phyloP scores from a whole-genome alignment of 1,140 invertebrate species.

The Homalodisca vitripennis region DNA sequence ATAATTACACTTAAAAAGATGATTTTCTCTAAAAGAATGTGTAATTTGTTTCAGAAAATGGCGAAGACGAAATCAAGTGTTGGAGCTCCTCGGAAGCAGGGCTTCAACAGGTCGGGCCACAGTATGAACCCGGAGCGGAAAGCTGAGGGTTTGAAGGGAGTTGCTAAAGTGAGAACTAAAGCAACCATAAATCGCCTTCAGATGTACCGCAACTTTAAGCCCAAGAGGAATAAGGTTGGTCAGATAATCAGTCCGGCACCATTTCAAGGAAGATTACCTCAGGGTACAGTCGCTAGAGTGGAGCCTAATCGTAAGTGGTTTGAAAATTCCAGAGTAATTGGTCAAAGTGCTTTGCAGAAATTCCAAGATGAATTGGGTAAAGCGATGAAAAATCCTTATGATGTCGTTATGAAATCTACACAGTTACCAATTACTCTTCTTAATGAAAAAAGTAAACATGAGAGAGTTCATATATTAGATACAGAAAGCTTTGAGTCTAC shows the following conservation, averaged over 20 bases:
- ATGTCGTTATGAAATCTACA: constrained; percentile 96
- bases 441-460: constrained; percentile 89
- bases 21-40: constrained; percentile 21
- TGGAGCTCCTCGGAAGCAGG: constrained; percentile 71
- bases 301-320: constrained; percentile 99
- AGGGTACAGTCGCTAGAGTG: constrained; percentile 89
- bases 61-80: constrained; percentile 65
- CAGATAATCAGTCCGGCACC: constrained; percentile 89
- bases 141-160: constrained; percentile 75
- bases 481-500: constrained; percentile 92
- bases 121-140: constrained; percentile 87
- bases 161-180: constrained; percentile 81
- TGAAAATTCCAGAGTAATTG: constrained; percentile 88
- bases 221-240: constrained; percentile 86
- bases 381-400: constrained; percentile 94
- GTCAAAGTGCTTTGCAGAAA: constrained; percentile 92
- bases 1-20: too few species aligned
- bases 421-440: constrained; percentile 92
- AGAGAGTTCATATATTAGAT: constrained; percentile 91
- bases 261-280: constrained; percentile 86
- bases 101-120: constrained; percentile 75
- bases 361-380: constrained; percentile 96
- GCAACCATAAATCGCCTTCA: constrained; percentile 93
- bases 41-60: constrained; percentile 52
- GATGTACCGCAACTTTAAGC: constrained; percentile 97